phyloP scores from a whole-genome alignment of 2,888 invertebrate species.

The Lottia gigantea region DNA sequence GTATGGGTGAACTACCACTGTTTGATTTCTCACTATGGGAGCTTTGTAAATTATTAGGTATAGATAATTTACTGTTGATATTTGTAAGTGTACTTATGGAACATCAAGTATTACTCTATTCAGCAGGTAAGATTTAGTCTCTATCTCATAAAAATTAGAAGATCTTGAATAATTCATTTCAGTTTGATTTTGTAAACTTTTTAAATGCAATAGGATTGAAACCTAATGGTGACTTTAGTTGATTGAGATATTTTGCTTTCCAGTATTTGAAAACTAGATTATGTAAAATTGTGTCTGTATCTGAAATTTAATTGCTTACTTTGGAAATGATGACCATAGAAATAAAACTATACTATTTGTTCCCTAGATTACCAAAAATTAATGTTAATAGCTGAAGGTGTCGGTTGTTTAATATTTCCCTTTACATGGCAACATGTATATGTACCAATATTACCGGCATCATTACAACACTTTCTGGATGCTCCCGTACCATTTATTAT shows the following conservation, averaged over 20 bases:
- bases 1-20: slow-evolving; percentile 84
- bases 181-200: too few species aligned
- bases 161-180: too few species aligned
- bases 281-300: too few species aligned
- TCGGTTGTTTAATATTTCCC: slow-evolving; percentile 89
- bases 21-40: slow-evolving; percentile 91
- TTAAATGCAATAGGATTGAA: too few species aligned
- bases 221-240: too few species aligned
- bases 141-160: neutral
- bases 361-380: slow-evolving; percentile 87
- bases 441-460: slow-evolving; percentile 95
- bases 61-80: slow-evolving; percentile 91
- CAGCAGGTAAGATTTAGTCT: slow-evolving; percentile 77
- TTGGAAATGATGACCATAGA: too few species aligned
- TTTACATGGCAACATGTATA: slow-evolving; percentile 99
- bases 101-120: slow-evolving; percentile 94
- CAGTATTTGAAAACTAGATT: too few species aligned
- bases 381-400: slow-evolving; percentile 96
- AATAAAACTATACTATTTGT: too few species aligned
- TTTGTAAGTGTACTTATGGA: slow-evolving; percentile 95
- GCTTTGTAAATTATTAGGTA: slow-evolving; percentile 88
- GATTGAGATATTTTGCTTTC: too few species aligned
- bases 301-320: too few species aligned
- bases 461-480: slow-evolving; percentile 86
- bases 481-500: slow-evolving; percentile 99